Evolutionary conservation across 2,888 invertebrate genomes (phyloP), one percentile per base, ranked within the genome.

Genomic region (Acrobasis suavella): DNA sequence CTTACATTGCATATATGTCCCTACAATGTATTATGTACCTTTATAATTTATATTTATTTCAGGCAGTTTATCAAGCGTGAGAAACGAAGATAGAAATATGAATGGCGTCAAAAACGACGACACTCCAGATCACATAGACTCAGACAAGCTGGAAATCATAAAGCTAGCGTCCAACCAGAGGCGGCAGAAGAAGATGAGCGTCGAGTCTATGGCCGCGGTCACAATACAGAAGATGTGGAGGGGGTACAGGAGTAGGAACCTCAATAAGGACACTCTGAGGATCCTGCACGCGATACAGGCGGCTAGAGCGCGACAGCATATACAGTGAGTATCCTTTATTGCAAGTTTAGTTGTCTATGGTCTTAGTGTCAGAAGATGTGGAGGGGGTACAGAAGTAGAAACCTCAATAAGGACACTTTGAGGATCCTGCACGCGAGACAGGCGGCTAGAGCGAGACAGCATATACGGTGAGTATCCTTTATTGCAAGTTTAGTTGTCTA

Each of bases 211-310:
- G 80, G 94, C 97, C 0, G 97, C 97, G 0, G 94, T 96, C 42
- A 95, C 95, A 37, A 97, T 97, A 77, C 97, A 97, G 87, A 96
- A 95, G 84, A 94, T 96, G 87, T 97, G 97, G 97, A 90, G 97
- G 32, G 97, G 97, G 0, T 97, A 96, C 83, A 93, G 95, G 56
- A 95, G 96, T 49, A 92, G 97, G 72, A 96, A 97, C 74, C 87
- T 95, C 12, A 94, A 96, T 74, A 94, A 94, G 76, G 94, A 94
- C 69, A 94, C 96, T 0, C 89, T 94, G 69, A 93, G 94, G 72
- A 94, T 86, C 72, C 85, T 88, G 81, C 94, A 96, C 72, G 95
- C 95, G 38, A 93, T 97, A 56, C 95, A 97, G 76, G 95, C 95
- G 67, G 95, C 95, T 66, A 93, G 97, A 71, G 96, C 96, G 2